These are phyloP conservation scores for Anhinga rufa DNA, from an alignment of 2,113 vertebrate species.

Conservation along the genomic window DNA sequence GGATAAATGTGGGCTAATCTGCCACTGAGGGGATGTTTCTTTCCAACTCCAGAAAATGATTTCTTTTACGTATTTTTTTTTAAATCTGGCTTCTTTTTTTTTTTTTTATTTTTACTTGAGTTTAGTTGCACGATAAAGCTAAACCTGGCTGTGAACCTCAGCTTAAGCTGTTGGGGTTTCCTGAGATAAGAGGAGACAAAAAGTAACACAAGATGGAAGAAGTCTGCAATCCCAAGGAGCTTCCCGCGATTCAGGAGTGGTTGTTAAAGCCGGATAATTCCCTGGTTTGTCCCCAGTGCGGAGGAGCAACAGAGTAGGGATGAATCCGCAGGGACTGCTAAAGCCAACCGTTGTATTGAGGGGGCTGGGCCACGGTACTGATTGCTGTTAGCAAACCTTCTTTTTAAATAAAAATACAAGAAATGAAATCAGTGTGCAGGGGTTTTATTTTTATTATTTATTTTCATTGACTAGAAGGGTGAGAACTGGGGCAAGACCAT, in stretches of 20 bases:
- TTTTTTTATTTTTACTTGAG: not conserved
- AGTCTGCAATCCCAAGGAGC: not conserved
- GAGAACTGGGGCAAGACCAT: not conserved
- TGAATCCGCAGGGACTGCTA: not conserved
- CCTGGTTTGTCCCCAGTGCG: not conserved
- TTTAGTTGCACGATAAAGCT: not conserved
- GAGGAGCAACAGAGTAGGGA: not conserved
- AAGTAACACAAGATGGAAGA: not conserved
- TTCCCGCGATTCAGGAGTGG: not conserved
- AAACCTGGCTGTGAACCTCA: not conserved
- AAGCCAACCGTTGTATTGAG: not conserved
- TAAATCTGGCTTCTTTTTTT: not conserved
- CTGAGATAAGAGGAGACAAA: not conserved
- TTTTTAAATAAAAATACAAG: constrained; percentile 59
- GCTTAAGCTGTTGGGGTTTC: not conserved
- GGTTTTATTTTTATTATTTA: not conserved
- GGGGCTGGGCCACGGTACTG: not conserved
- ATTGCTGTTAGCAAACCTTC: constrained; percentile 18
- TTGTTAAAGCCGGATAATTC: not conserved
- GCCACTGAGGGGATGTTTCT: constrained; percentile 11
- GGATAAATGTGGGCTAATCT: constrained; percentile 48
- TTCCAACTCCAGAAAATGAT: not conserved
- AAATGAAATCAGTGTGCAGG: not conserved
- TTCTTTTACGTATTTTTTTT: not conserved
- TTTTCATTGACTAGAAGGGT: not conserved